Conservation (phyloP, 2,888 invertebrate genomes). For the Orthosia cruda region DNA sequence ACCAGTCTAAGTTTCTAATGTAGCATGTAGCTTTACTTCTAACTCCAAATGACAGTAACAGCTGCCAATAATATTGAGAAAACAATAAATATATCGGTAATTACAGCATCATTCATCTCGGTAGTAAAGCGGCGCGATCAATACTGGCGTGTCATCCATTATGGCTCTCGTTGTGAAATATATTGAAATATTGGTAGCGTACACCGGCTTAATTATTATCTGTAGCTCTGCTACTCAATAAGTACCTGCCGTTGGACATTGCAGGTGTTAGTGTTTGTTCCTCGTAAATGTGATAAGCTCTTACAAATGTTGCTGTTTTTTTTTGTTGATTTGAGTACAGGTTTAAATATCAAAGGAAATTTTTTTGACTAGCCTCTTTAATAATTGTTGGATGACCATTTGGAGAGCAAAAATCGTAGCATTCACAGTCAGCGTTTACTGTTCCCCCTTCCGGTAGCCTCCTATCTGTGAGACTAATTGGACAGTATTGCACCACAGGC, state of each 20-base stretch:
- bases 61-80: slow-evolving; percentile 48
- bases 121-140: slow-evolving; percentile 48
- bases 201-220: slow-evolving; percentile 14
- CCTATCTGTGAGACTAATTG: too few species aligned
- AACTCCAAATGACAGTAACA: slow-evolving; percentile 4
- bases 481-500: too few species aligned
- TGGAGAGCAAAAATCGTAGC: background rate
- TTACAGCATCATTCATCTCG: slow-evolving; percentile 42
- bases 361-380: too few species aligned
- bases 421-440: too few species aligned
- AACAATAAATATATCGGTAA: slow-evolving; percentile 56
- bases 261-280: background rate
- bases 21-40: background rate
- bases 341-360: too few species aligned
- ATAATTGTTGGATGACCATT: background rate
- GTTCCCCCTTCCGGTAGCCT: too few species aligned
- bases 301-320: background rate
- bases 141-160: slow-evolving; percentile 43
- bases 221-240: slow-evolving; percentile 24
- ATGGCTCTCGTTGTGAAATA: slow-evolving; percentile 42
- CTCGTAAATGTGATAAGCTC: background rate
- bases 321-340: too few species aligned
- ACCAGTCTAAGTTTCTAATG: background rate
- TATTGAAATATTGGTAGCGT: slow-evolving; percentile 41
- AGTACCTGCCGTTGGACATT: slow-evolving; percentile 12